A percentile compares a stretch with the other conserved stretches of the same genome.
Evolutionary conservation across 2,888 invertebrate species (phyloP).

Genomic region (Nomada lathburiana): DNA sequence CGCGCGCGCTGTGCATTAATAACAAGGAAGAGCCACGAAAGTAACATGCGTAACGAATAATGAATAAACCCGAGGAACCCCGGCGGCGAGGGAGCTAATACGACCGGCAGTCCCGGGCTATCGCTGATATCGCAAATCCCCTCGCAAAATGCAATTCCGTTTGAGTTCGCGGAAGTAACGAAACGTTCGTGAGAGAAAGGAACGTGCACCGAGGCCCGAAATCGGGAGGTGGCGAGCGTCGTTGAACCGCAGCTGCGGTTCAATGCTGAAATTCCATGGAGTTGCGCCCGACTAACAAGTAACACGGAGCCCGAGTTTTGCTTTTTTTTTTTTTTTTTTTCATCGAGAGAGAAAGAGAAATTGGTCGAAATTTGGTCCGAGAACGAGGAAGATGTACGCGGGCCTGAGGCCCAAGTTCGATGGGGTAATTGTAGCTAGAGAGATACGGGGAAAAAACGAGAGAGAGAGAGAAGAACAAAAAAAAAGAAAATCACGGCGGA

Average conservation of each 20-base stretch:
- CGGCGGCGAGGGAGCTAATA: background rate
- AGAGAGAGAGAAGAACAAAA: conserved; percentile 8
- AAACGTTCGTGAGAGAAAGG: background rate
- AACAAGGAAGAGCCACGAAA: background rate
- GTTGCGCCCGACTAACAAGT: conserved; percentile 31
- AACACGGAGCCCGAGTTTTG: background rate
- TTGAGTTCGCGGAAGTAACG: background rate
- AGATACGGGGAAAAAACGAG: background rate
- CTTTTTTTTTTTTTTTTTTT: background rate
- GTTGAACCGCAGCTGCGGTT: background rate
- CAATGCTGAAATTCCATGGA: conserved; percentile 3
- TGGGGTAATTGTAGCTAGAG: too few species aligned
- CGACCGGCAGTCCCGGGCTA: background rate
- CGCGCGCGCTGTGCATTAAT: background rate
- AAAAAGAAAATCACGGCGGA: conserved; percentile 23
- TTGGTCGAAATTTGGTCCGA: background rate
- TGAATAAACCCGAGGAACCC: too few species aligned
- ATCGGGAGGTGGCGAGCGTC: background rate
- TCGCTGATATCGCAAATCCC: conserved; percentile 3
- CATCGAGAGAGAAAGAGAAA: conserved; percentile 47
- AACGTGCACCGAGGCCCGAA: background rate
- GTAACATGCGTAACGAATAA: background rate
- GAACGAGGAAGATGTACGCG: background rate
- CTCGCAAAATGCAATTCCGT: background rate
- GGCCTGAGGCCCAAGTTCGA: too few species aligned